Conservation (phyloP, 2,888 invertebrate species). For the Maniola hyperantus region DNA sequence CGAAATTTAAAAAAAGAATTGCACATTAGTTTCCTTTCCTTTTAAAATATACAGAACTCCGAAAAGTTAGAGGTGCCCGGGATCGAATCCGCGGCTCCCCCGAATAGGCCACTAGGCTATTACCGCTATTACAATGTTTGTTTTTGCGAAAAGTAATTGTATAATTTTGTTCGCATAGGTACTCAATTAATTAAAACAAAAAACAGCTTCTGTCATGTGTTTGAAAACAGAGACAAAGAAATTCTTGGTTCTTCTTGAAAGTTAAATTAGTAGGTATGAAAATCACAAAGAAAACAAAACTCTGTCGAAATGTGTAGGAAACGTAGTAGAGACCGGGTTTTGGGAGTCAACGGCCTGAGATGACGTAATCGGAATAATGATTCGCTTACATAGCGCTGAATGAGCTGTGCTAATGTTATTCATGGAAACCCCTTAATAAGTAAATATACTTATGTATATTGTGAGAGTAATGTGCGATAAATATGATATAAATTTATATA, state of each 20-base stretch:
- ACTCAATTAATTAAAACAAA: no score
- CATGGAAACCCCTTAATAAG: constrained; percentile 33
- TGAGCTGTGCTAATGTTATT: constrained; percentile 33
- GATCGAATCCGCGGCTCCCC: no score
- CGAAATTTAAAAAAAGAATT: no score
- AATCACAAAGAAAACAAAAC: constrained; percentile 7
- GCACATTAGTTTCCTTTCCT: no score
- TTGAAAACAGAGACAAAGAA: not conserved
- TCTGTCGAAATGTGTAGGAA: constrained; percentile 10
- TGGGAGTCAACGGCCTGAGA: constrained; percentile 43
- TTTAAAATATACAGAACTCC: no score
- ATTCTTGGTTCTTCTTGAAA: not conserved
- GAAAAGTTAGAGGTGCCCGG: no score
- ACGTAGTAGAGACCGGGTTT: constrained; percentile 31
- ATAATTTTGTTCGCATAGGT: no score
- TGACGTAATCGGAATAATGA: constrained; percentile 47
- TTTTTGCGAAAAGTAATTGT: no score
- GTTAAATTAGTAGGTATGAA: not conserved
- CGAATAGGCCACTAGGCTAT: no score
- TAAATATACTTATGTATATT: not conserved
- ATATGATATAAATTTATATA: not conserved
- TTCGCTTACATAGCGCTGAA: constrained; percentile 35
- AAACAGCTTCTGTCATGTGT: no score
- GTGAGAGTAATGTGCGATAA: not conserved
- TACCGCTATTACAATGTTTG: no score